phyloP scores from a whole-genome alignment of 2,888 invertebrate genomes.

The Zaprionus obscuricornis region DNA sequence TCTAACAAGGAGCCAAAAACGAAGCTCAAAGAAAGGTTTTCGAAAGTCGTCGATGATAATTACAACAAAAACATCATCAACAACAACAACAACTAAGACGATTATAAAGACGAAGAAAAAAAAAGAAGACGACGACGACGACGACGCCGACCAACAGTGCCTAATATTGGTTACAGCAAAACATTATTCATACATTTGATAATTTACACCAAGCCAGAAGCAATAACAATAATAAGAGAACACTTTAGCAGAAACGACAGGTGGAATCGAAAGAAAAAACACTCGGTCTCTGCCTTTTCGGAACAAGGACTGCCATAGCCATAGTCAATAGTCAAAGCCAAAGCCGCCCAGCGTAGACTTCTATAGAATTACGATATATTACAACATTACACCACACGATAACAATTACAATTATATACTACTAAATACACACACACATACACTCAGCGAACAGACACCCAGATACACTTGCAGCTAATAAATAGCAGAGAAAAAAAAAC shows the following conservation, averaged over 20 bases:
- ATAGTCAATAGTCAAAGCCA: conserved; percentile 59
- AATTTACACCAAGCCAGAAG: conserved; percentile 19
- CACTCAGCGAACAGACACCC: conserved; percentile 22
- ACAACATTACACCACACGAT: conserved; percentile 4
- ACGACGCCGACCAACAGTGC: conserved; percentile 70
- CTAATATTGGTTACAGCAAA: conserved; percentile 53
- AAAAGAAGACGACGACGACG: too few species aligned
- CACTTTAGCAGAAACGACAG: conserved; percentile 17
- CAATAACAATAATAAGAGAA: conserved; percentile 24
- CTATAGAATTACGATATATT: conserved; percentile 47
- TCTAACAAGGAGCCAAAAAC: conserved; percentile 6
- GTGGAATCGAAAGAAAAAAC: conserved; percentile 19
- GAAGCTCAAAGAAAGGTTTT: conserved; percentile 34
- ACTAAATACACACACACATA: conserved; percentile 1
- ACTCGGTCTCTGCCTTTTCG: conserved; percentile 30
- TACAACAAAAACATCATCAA: conserved; percentile 4
- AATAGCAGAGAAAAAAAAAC: too few species aligned
- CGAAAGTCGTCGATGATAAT: conserved; percentile 17
- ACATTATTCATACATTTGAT: conserved; percentile 42
- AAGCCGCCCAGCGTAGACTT: conserved; percentile 71
- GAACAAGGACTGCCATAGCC: conserved; percentile 67
- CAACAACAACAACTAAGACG: conserved; percentile 9
- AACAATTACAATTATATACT: not conserved
- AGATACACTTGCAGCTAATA: too few species aligned
- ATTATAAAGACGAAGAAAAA: conserved; percentile 14